Base-by-base conservation (phyloP, 1,140 invertebrate genomes). In the Drosophila punjabiensis region DNA sequence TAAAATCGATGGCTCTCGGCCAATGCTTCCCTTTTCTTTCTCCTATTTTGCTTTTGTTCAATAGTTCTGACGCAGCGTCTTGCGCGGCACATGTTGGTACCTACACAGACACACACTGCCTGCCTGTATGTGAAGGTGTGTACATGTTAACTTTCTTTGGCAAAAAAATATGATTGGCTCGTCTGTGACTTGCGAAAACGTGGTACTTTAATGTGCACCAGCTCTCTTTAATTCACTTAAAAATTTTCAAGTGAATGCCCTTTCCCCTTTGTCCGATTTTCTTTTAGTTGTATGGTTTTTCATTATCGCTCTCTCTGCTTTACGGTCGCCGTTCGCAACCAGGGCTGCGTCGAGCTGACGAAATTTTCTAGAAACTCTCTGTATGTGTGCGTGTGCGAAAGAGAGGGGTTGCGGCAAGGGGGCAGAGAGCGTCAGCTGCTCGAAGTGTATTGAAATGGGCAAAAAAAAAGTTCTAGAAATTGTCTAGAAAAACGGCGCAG, bases 301-400 rank as follows among this genome's bases (percentile, higher is more conserved):
- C 75, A 73, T 90, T 80, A 73, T 86, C 73, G 24, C 58, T n/a
- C 50, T 52, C 53, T 79, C 8, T 60, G 67, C 86, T 90, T 90
- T 90, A 56, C 48, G 76, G 67, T 68, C 47, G 76, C 30, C 48
- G 65, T 90, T 82, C 82, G 86, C 59, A 63, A 79, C 86, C 86
- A 90, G 86, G 86, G 86, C 79, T 90, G 73, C 81, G 32, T n/a
- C 37, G 13, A 13, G 53, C 82, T 76, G 82, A 89, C 79, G 82
- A 89, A 84, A 79, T 65, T 90, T 89, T 89, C 86, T 89, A 89
- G 86, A 89, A 89, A 81, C 75, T 82, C 32, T 65, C 35, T 70
- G 16, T 65, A 45, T 70, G 13, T 50, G 41, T 56, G 65, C 55
- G 41, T 73, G 79, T 69, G 79, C 48, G 58, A 55, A 14, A 52